Percentiles rank a stretch among this genome's conserved stretches.
phyloP scores from a whole-genome alignment of 2,888 invertebrate species.

The Drosophila percnosoma region DNA sequence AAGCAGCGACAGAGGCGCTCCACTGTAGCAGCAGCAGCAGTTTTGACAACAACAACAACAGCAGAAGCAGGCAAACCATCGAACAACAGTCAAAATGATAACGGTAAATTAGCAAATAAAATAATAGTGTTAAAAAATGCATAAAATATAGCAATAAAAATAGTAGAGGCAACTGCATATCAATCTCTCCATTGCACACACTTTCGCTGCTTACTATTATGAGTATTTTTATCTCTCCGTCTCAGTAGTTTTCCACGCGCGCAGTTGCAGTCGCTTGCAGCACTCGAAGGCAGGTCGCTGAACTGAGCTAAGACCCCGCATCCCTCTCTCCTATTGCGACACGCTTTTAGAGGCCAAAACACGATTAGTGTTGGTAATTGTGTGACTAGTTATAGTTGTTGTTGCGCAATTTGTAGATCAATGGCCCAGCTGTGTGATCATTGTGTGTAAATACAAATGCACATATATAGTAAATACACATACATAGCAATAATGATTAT shows the following conservation, averaged over 20 bases:
- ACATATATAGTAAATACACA: neutral
- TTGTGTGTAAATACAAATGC: slow-evolving; percentile 6
- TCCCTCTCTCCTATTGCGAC: neutral
- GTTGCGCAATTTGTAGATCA: slow-evolving; percentile 71
- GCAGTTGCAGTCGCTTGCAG: slow-evolving; percentile 52
- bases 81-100: slow-evolving; percentile 64
- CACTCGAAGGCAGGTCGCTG: slow-evolving; percentile 66
- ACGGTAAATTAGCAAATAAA: slow-evolving; percentile 61
- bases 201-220: slow-evolving; percentile 20
- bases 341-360: slow-evolving; percentile 64
- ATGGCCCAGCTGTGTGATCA: slow-evolving; percentile 58
- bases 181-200: slow-evolving; percentile 13
- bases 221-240: slow-evolving; percentile 43
- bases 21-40: slow-evolving; percentile 35
- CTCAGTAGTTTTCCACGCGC: slow-evolving; percentile 64
- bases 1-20: slow-evolving; percentile 36
- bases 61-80: slow-evolving; percentile 11
- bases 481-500: slow-evolving; percentile 36
- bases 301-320: slow-evolving; percentile 42
- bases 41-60: slow-evolving; percentile 25
- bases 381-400: slow-evolving; percentile 35
- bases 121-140: slow-evolving; percentile 5
- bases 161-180: neutral
- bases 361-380: slow-evolving; percentile 51
- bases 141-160: slow-evolving; percentile 14